These are phyloP conservation scores for Enteromius unitaeniatus DNA, from an alignment of 2,797 vertebrate genomes.

Conservation along the genomic window DNA sequence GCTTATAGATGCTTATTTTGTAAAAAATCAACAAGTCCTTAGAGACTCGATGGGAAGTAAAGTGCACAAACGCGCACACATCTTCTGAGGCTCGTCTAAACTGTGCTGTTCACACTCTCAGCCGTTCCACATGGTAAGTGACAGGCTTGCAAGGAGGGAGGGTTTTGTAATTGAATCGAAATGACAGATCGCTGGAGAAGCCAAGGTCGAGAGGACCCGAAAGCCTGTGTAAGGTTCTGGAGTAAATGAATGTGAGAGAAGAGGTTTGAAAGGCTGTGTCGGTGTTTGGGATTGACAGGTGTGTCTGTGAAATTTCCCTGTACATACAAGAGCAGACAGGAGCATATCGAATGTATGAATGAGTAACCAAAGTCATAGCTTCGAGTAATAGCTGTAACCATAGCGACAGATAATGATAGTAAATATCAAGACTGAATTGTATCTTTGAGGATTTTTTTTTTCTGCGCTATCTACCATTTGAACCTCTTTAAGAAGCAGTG, in stretches of 20 bases:
- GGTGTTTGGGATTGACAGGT: slow-evolving; percentile 17
- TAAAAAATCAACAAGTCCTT: slow-evolving; percentile 17
- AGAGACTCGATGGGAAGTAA: slow-evolving; percentile 19
- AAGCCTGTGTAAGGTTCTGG: slow-evolving; percentile 11
- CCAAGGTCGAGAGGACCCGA: slow-evolving; percentile 23
- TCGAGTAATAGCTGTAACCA: slow-evolving; percentile 5
- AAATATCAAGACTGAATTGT: slow-evolving; percentile 31
- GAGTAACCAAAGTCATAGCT: slow-evolving; percentile 9
- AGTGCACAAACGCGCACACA: not conserved
- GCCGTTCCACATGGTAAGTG: slow-evolving; percentile 32
- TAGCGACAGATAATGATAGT: slow-evolving; percentile 9
- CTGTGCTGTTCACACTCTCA: slow-evolving; percentile 28
- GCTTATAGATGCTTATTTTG: slow-evolving; percentile 20
- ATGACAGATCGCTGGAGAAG: slow-evolving; percentile 14
- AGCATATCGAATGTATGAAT: slow-evolving; percentile 10
- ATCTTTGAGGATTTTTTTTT: not conserved
- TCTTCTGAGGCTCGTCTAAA: slow-evolving; percentile 8
- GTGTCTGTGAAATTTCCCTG: slow-evolving; percentile 9
- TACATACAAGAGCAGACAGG: not conserved
- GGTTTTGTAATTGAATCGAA: slow-evolving; percentile 42
- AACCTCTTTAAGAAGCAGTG: not conserved
- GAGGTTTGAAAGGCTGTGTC: slow-evolving; percentile 2
- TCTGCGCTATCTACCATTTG: not conserved
- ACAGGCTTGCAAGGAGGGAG: slow-evolving; percentile 4
- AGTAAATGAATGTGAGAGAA: slow-evolving; percentile 32